Conservation (phyloP, 2,888 invertebrate genomes). For the Drosophila subquinaria region DNA sequence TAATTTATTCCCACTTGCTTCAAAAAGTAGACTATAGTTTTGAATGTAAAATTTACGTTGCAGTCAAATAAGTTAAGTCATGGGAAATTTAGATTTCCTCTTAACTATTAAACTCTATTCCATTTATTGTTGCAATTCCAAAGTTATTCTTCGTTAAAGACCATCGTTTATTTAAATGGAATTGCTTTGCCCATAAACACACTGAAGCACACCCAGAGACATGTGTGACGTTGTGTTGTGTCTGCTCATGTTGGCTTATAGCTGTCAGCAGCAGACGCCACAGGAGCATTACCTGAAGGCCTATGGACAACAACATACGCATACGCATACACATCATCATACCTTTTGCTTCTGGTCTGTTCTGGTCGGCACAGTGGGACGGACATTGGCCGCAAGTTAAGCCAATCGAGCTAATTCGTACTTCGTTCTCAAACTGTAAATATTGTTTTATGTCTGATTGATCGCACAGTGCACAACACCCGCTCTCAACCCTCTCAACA, state of each 20-base stretch:
- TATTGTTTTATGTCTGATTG: constrained; percentile 74
- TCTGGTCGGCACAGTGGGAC: constrained; percentile 32
- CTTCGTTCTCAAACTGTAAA: constrained; percentile 65
- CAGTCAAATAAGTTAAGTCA: too few relatives aligned
- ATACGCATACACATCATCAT: background rate
- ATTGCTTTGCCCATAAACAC: constrained; percentile 31
- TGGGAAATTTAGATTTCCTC: constrained; percentile 25
- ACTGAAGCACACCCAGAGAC: constrained; percentile 18
- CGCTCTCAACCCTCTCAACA: background rate
- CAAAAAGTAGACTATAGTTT: too few relatives aligned
- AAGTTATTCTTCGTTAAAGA: constrained; percentile 40
- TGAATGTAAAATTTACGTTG: too few relatives aligned
- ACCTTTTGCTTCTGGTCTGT: background rate
- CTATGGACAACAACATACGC: constrained; percentile 20
- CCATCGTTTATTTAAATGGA: constrained; percentile 66
- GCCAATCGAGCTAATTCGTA: constrained; percentile 57
- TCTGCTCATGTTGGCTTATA: constrained; percentile 30
- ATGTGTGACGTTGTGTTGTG: constrained; percentile 15
- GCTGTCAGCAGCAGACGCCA: constrained; percentile 60
- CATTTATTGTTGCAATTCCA: constrained; percentile 23
- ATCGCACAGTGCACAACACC: constrained; percentile 25
- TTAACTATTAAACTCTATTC: background rate
- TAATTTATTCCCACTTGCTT: too few relatives aligned
- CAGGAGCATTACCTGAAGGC: constrained; percentile 32
- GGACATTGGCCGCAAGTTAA: constrained; percentile 22